Evolutionary conservation across 2,797 vertebrate genomes (phyloP), one percentile per base, ranked within the genome.

Genomic region (Scolopax rusticola): DNA sequence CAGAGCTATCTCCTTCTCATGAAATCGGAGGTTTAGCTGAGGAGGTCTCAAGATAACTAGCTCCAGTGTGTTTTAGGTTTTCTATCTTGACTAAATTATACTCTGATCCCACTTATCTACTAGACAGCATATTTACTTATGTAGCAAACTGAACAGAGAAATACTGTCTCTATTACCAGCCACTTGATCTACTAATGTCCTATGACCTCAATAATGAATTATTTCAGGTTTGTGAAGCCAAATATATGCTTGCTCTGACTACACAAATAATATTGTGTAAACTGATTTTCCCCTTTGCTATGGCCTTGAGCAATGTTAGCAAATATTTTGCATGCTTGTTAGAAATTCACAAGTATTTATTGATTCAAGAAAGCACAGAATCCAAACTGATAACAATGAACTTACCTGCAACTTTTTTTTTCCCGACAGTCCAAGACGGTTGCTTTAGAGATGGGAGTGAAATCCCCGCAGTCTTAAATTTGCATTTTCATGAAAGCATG

Each of bases 401-500:
- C 10, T 84, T 80, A 89, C 27, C 30, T 86, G 36, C 33, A 71
- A 24, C 33, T 13, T 11, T 12, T 23, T 68, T 64, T 64, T 76
- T 15, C 53, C 13, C 11, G 9, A 16, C 21, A 24, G 61, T 87
- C 54, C 4, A 21, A 28, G 16, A 38, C 69, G 25, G 56, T n/a
- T 87, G 33, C n/a, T 88, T 78, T 84, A 97, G 88, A 70, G 53
- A 60, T 17, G 20, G 41, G 54, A 75, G 21, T 73, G 23, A 87
- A 91, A 96, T 83, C 64, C 40, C 45, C n/a, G 18, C 53, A 80
- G 76, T 63, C 36, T 89, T 86, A 82, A 91, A 88, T 93, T 87
- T 93, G 48, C 60, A 84, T 96, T 92, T 96, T 91, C 81, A 75
- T 85, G 64, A 95, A 96, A 96, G 36, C 47, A 54, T 68, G 71